phyloP scores from a whole-genome alignment of 2,113 vertebrate genomes.

The Hyaena hyaena region DNA sequence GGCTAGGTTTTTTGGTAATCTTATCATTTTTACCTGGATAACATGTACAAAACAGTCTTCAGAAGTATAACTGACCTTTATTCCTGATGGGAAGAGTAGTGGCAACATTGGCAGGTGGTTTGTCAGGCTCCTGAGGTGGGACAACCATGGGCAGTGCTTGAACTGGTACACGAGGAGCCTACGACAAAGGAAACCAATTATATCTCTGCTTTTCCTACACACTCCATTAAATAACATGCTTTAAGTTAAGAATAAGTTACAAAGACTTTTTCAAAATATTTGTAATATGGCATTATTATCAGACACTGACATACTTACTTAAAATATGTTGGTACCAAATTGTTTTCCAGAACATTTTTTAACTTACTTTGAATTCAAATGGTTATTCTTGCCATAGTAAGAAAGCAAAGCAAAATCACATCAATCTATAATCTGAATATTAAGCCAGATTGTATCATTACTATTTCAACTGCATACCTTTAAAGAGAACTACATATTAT shows the following conservation, averaged over 20 bases:
- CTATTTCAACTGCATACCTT: neutral
- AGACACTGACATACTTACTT: conserved; percentile 20
- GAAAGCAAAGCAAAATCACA: conserved; percentile 21
- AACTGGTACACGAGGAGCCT: conserved; percentile 99
- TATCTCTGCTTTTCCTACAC: conserved; percentile 65
- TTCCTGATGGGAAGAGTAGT: conserved; percentile 95
- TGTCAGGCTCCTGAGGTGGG: conserved; percentile 98
- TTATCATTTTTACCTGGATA: conserved; percentile 72
- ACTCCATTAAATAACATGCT: conserved; percentile 27
- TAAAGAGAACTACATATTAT: neutral
- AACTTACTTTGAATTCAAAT: conserved; percentile 14
- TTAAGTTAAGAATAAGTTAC: conserved; percentile 12
- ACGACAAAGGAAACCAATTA: conserved; percentile 76
- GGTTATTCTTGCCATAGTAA: neutral
- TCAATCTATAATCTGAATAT: neutral
- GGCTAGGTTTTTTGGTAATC: neutral
- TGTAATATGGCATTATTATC: neutral
- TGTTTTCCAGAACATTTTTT: neutral
- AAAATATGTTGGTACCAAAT: neutral
- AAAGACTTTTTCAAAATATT: conserved; percentile 56
- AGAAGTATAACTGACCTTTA: conserved; percentile 92
- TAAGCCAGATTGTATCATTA: neutral
- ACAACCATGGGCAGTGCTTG: conserved; percentile 99
- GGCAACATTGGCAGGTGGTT: conserved; percentile 95
- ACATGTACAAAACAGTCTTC: conserved; percentile 73